Evolutionary conservation across 2,797 vertebrate genomes (phyloP).

Genomic region (Chloroceryle amazona): DNA sequence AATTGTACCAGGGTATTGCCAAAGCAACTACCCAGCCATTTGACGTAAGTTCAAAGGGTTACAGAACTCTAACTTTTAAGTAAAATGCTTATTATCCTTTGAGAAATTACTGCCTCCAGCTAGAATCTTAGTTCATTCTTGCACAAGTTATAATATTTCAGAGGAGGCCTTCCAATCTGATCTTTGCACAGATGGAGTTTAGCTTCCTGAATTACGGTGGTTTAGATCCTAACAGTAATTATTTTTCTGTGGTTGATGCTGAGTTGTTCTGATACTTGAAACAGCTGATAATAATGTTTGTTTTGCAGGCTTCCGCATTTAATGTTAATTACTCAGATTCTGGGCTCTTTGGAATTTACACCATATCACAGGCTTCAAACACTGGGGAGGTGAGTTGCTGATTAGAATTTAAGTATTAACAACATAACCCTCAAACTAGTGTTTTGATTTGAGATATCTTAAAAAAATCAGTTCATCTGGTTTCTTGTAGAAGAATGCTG

Average conservation of each 20-base stretch:
- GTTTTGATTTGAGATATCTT: not conserved
- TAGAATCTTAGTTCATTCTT: not conserved
- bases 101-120: not conserved
- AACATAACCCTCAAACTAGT: not conserved
- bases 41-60: conserved; percentile 85
- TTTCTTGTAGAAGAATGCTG: not conserved
- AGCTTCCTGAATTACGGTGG: not conserved
- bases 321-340: conserved; percentile 93
- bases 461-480: not conserved
- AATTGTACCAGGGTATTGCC: conserved; percentile 85
- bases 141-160: not conserved
- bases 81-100: not conserved
- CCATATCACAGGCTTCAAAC: conserved; percentile 86
- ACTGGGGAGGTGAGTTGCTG: conserved; percentile 87
- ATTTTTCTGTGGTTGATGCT: not conserved
- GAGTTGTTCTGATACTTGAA: not conserved
- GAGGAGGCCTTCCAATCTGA: not conserved
- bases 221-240: not conserved
- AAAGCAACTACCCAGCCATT: conserved; percentile 89
- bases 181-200: not conserved
- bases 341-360: conserved; percentile 94
- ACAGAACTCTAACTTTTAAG: not conserved
- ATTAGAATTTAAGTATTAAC: not conserved
- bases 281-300: not conserved
- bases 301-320: conserved; percentile 90